A percentile compares a stretch with the other conserved stretches of the same genome.
phyloP scores from a whole-genome alignment of 1,140 invertebrate species.

The Saccostrea glomerata region DNA sequence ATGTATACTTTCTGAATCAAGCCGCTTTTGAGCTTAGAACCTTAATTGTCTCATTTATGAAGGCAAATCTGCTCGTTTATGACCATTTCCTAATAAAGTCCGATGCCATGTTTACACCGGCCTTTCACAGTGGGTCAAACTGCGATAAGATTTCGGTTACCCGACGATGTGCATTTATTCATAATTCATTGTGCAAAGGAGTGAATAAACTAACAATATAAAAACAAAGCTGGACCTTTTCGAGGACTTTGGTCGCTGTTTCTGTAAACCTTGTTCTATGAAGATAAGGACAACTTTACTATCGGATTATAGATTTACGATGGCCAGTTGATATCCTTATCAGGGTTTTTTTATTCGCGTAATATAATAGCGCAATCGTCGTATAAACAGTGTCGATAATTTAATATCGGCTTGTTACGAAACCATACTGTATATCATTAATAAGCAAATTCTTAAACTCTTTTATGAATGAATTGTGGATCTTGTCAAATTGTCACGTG shows the following conservation, averaged over 20 bases:
- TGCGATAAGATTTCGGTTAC: background rate
- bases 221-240: background rate
- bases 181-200: background rate
- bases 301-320: conserved; percentile 36
- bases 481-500: conserved; percentile 41
- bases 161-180: background rate
- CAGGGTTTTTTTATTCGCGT: background rate
- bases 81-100: conserved; percentile 8
- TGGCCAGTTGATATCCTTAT: conserved; percentile 14
- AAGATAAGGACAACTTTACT: background rate
- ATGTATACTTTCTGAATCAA: background rate
- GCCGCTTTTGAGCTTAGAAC: background rate
- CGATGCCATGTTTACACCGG: conserved; percentile 10
- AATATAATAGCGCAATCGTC: background rate
- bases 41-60: background rate
- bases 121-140: background rate
- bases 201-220: background rate
- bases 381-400: background rate
- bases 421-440: conserved; percentile 27
- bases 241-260: background rate
- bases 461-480: conserved; percentile 44
- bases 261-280: background rate
- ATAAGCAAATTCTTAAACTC: conserved; percentile 35
- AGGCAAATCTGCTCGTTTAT: background rate
- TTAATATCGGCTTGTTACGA: conserved; percentile 28